Conservation (phyloP, 2,113 vertebrate genomes). For the Oreochromis spilurus region DNA sequence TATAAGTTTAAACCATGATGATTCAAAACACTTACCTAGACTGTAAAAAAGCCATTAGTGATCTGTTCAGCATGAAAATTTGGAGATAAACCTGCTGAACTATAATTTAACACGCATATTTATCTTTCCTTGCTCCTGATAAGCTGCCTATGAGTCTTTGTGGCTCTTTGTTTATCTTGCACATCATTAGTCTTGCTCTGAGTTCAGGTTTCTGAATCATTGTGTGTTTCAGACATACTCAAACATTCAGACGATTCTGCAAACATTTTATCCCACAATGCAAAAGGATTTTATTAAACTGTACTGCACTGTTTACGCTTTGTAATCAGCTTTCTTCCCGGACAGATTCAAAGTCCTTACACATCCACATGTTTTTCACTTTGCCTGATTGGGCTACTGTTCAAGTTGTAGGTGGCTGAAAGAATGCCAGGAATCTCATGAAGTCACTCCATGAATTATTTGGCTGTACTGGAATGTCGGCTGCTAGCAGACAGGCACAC, state of each 20-base stretch:
- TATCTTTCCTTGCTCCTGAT: not conserved
- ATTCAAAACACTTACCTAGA: not conserved
- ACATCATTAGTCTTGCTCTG: not conserved
- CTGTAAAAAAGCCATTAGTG: not conserved
- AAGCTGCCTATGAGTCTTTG: not conserved
- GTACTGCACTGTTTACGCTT: not conserved
- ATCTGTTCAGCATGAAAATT: not conserved
- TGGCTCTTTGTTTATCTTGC: not conserved
- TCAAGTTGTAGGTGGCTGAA: not conserved
- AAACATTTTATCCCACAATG: not conserved
- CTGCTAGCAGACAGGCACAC: not conserved
- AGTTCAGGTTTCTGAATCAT: not conserved
- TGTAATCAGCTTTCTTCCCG: not conserved
- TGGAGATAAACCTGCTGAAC: not conserved
- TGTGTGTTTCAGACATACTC: not conserved
- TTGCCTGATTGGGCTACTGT: not conserved
- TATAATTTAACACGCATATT: not conserved
- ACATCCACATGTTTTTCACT: not conserved
- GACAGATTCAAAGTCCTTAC: not conserved
- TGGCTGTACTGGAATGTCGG: not conserved
- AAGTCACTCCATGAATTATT: not conserved
- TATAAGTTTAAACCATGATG: not conserved
- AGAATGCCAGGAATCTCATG: not conserved
- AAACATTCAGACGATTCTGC: not conserved
- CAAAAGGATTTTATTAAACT: not conserved